These are phyloP conservation scores for Nylanderia fulva DNA, from an alignment of 1,140 invertebrate genomes.

Conservation along the genomic window DNA sequence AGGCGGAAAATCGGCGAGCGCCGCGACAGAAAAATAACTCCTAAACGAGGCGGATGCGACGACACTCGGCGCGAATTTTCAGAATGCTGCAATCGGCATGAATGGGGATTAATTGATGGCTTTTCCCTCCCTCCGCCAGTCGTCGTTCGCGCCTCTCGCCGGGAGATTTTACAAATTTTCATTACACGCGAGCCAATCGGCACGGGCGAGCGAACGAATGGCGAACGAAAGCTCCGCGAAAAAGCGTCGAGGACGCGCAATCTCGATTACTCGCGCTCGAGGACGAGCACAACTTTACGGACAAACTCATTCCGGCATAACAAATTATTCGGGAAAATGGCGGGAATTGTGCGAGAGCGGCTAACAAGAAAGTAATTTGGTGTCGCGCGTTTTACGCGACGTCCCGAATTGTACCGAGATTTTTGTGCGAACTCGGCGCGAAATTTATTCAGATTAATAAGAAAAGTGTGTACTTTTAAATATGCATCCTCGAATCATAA, in stretches of 20 bases:
- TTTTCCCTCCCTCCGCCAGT: not conserved
- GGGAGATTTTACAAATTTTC: conserved; percentile 69
- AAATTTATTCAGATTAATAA: conserved; percentile 50
- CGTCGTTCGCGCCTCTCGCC: conserved; percentile 23
- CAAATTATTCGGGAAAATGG: conserved; percentile 58
- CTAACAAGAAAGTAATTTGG: conserved; percentile 57
- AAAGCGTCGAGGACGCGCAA: conserved; percentile 43
- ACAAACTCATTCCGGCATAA: conserved; percentile 58
- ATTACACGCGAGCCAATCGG: conserved; percentile 53
- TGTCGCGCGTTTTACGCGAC: conserved; percentile 51
- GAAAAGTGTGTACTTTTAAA: not conserved
- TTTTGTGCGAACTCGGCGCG: conserved; percentile 13
- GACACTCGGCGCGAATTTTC: conserved; percentile 51
- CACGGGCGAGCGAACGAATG: conserved; percentile 3
- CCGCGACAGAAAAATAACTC: conserved; percentile 63
- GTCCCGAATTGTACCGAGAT: conserved; percentile 34
- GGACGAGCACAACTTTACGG: conserved; percentile 30
- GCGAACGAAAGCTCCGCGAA: conserved; percentile 42
- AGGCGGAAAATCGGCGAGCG: conserved; percentile 30
- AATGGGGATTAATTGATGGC: conserved; percentile 76
- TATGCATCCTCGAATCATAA: not conserved
- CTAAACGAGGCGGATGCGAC: conserved; percentile 60
- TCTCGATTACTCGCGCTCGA: conserved; percentile 45
- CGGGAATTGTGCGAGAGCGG: conserved; percentile 49
- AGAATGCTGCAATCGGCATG: conserved; percentile 74